These are phyloP conservation scores for Petroica traversi DNA, from an alignment of 2,113 vertebrate species.

Conservation along the genomic window DNA sequence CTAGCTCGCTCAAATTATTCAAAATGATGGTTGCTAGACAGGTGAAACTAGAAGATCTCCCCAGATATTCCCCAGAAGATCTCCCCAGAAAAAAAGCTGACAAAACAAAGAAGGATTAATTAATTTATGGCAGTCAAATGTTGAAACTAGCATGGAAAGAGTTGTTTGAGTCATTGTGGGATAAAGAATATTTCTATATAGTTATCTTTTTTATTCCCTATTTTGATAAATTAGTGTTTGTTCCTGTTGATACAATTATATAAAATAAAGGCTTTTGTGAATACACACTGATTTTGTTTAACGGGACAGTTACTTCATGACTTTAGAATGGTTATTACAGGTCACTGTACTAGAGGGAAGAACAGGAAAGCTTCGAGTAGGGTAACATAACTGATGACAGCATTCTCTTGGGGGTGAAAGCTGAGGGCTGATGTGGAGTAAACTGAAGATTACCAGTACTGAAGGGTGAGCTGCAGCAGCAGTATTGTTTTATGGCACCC, in stretches of 20 bases:
- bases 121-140: not conserved
- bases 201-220: not conserved
- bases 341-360: not conserved
- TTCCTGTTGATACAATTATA: not conserved
- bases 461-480: not conserved
- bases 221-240: not conserved
- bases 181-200: not conserved
- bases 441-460: not conserved
- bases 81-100: not conserved
- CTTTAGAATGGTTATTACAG: not conserved
- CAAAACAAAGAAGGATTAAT: not conserved
- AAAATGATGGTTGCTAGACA: not conserved
- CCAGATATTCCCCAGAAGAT: not conserved
- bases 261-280: not conserved
- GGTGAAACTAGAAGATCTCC: not conserved
- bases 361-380: not conserved
- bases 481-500: not conserved
- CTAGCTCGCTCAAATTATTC: not conserved
- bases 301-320: fast-evolving
- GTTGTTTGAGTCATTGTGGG: not conserved
- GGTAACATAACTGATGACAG: not conserved
- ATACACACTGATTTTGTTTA: not conserved
- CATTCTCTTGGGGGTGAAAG: not conserved
- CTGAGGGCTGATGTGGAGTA: not conserved
- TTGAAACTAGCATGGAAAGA: not conserved